Conservation (phyloP, 1,140 invertebrate species). For the Portunus trituberculatus region DNA sequence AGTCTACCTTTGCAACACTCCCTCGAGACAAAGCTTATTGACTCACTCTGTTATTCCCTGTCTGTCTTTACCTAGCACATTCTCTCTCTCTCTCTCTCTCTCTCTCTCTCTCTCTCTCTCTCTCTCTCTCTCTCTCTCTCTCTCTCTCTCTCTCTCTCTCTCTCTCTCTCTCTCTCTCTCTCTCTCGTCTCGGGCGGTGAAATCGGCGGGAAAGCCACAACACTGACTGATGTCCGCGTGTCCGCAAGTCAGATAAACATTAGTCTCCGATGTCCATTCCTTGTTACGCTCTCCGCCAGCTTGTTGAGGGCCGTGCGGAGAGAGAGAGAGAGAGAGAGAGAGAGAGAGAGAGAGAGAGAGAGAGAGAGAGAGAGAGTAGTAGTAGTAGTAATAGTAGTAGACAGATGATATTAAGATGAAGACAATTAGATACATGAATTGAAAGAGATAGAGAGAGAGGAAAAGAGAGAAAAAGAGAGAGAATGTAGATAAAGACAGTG, state of each 20-base stretch:
- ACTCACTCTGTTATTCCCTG: background rate
- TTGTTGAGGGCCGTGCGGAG: too few species aligned
- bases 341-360: background rate
- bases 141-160: background rate
- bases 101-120: background rate
- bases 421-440: too few species aligned
- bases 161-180: background rate
- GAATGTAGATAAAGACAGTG: too few species aligned
- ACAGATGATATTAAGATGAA: too few species aligned
- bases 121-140: background rate
- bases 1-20: too few species aligned
- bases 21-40: background rate
- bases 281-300: too few species aligned
- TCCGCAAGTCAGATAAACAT: background rate
- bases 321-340: background rate
- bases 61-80: background rate
- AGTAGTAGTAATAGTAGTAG: too few species aligned
- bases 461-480: too few species aligned
- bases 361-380: background rate
- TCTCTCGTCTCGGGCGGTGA: background rate
- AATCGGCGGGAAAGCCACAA: background rate
- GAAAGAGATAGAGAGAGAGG: too few species aligned
- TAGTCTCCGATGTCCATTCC: background rate
- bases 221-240: background rate
- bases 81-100: slow-evolving; percentile 15